Base-by-base conservation (phyloP, 2,888 invertebrate genomes). In the Branchellion lobata region DNA sequence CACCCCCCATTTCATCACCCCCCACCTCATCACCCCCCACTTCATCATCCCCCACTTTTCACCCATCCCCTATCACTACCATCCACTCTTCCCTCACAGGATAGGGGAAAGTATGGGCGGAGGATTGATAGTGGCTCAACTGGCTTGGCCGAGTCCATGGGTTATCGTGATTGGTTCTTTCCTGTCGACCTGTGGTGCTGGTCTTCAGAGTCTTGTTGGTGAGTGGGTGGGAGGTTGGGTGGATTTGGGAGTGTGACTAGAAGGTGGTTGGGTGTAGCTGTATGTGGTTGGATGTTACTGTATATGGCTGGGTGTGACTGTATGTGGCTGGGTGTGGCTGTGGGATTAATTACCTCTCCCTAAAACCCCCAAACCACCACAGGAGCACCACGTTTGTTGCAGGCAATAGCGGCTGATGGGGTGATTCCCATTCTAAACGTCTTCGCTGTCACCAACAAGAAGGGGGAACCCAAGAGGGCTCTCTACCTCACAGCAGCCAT, bases 71-170 rank as follows among this genome's bases (percentile, higher is more conserved):
- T n/a, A n/a, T n/a, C n/a, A n/a, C n/a, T n/a, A n/a, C n/a, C n/a
- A n/a, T n/a, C n/a, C n/a, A n/a, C n/a, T n/a, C n/a, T n/a, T n/a
- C n/a, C n/a, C n/a, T 40, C 11, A 0, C 40, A 96, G 95, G 88
- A 97, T 96, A 88, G 99, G 99, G 81, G 93, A 94, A 86, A 97
- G 97, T 84, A 94, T 99, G 85, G 96, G 96, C 47, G 96, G 96
- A 27, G 93, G 93, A 85, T 90, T 99, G 82, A 95, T 98, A 0
- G 96, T 98, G 29, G 97, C 98, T 0, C 94, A 95, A 85, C 93
- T 99, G 86, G 96, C 98, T 3, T 99, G 98, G 98, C 99, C 99
- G 2, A 95, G 96, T 87, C 94, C 97, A 85, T 95, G 96, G 94
- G 96, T 98, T 5, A 98, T 99, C 86, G 89, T 98, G 81, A 93